Evolutionary conservation across 2,797 vertebrate species (phyloP), one percentile per base, ranked within the genome.

Genomic region (Gymnothorax reevesii): DNA sequence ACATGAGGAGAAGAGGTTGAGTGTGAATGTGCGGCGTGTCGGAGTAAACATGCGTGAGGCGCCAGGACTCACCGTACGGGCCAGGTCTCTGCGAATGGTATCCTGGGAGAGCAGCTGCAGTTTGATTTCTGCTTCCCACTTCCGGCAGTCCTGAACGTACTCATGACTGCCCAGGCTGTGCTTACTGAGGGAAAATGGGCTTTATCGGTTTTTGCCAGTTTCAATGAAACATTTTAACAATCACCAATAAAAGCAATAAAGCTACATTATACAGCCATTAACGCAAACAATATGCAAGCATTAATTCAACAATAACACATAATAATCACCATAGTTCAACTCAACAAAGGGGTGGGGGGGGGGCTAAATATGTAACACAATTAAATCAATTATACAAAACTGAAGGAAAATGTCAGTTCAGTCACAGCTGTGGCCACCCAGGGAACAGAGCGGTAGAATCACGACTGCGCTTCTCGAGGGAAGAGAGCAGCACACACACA

Each of bases 91-190:
- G 90, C 95, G 97, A 88, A 99, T 95, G 85, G 95, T 95, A 83
- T 93, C 93, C 87, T 89, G 94, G 85, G 96, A 96, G 89, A 99
- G 94, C 0, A 99, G 97, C 89, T 99, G 98, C 84, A 99, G 95
- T 73, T 95, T 96, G 95, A 99, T 99, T 91, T 99, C 99, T 1
- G 94, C 93, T 90, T 99, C 99, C 98, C 98, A 99, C 92, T 99
- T 99, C 80, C 98, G 95, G 94, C 98, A 99, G 93, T 95, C 98
- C 95, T 99, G 99, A 94, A 99, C 97, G 69, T 99, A 97, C 92
- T 99, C 98, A 15, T 99, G 99, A 91, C 98, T 98, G 92, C 99
- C 98, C 57, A 99, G 94, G 87, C 97, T 97, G 94, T 99, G 96
- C 91, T 98, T 98, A 94, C 98, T 99, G 93, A 20, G 84, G 88